Evolutionary conservation across 2,888 invertebrate species (phyloP), one percentile per base, ranked within the genome.

Genomic region (Parnassius glacialis): DNA sequence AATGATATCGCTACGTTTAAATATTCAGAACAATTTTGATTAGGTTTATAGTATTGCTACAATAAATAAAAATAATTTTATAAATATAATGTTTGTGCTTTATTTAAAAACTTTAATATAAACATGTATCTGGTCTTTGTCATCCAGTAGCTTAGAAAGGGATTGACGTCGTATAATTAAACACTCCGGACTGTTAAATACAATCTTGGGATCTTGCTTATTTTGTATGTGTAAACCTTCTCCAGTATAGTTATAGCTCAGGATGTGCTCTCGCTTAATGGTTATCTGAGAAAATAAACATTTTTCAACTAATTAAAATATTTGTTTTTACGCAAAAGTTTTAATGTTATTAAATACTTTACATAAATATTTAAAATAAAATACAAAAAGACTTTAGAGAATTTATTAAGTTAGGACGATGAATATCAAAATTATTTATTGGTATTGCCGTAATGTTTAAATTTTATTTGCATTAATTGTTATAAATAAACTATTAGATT

Each of bases 231-330:
- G 68, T 11, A 70, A 50, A 12, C 78, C 73, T 65, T 74, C 72
- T 41, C 80, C 81, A 13, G 73, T 70, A 51, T 76, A 80, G 58
- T 71, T 76, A 47, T 74, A 74, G 34, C 76, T 73, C 57, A 70
- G 62, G 13, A 67, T 73, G 25, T 80, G 72, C 61, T 73, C 67
- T 43, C 70, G 70, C 58, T 70, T 65, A 2, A 78, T 44, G 20
- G 69, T 72, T 62, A 79, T 63, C 79, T 79, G 50, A 9, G 60
- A 59, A 58, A 57, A 55, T 45, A 16, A 59, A 63, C 3, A 34
- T 34, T 34, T 34, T 34, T 20, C 20, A 34, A 34, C 34, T 34
- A 7, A 34, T 34, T 34, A 34, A 34, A 34, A 34, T 7, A 34
- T 34, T 20, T 20, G 7, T 34, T 34, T 34, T 7, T 34, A 34